Evolutionary conservation across 2,113 vertebrate species (phyloP).

Genomic region (Psilopsiagon aurifrons): DNA sequence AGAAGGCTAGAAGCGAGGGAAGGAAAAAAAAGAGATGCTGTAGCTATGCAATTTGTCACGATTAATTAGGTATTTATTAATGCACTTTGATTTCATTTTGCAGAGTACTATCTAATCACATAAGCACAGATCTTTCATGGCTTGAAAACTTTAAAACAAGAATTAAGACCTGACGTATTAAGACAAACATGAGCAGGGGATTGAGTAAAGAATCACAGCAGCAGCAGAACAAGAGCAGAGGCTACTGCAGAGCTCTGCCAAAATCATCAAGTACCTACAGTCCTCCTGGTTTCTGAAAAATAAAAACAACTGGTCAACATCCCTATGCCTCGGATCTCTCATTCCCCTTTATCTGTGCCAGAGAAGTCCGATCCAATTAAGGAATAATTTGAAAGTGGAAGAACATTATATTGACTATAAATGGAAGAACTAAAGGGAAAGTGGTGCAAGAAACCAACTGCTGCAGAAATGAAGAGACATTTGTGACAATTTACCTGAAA

Average conservation of each 20-base stretch:
- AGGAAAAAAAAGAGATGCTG: neutral
- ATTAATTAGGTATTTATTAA: slow-evolving; percentile 3
- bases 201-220: neutral
- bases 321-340: neutral
- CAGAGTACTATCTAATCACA: neutral
- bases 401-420: neutral
- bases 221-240: neutral
- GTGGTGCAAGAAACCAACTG: neutral
- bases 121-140: neutral
- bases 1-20: neutral
- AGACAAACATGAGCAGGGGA: neutral
- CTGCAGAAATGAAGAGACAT: neutral
- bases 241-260: neutral
- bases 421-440: neutral
- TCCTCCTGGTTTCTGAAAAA: neutral
- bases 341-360: neutral
- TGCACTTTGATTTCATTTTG: neutral
- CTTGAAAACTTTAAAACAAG: neutral
- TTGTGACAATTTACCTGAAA: neutral
- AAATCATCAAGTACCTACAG: neutral
- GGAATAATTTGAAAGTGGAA: neutral
- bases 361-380: neutral
- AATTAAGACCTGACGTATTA: neutral
- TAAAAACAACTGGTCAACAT: neutral
- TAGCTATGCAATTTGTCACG: neutral